These are phyloP conservation scores for Drosophila lowei DNA, from an alignment of 1,140 invertebrate genomes.

Conservation along the genomic window DNA sequence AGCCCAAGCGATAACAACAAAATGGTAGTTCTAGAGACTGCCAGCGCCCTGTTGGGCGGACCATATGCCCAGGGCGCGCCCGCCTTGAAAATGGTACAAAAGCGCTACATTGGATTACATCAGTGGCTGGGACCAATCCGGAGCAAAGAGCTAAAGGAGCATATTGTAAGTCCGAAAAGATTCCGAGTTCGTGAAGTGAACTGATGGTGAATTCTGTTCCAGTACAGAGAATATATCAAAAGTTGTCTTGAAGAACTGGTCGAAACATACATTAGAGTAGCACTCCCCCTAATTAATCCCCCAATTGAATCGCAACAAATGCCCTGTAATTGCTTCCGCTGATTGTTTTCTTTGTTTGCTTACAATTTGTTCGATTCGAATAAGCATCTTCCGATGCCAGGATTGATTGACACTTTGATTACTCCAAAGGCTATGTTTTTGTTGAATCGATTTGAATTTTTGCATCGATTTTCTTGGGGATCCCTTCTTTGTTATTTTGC, in stretches of 20 bases:
- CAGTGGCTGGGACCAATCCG: slow-evolving; percentile 92
- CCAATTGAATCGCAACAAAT: no score
- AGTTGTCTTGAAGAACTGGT: no score
- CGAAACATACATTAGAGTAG: no score
- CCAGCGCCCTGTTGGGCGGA: slow-evolving; percentile 86
- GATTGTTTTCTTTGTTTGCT: slow-evolving; percentile 55
- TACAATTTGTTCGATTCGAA: slow-evolving; percentile 37
- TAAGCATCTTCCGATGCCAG: slow-evolving; percentile 48
- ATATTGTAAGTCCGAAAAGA: slow-evolving; percentile 86
- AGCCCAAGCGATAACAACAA: slow-evolving; percentile 67
- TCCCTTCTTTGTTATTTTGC: background rate
- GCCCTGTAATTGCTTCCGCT: slow-evolving; percentile 64
- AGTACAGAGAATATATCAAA: no score
- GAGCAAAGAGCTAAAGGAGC: slow-evolving; percentile 87
- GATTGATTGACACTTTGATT: slow-evolving; percentile 80
- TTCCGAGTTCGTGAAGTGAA: background rate
- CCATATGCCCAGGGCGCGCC: slow-evolving; percentile 90
- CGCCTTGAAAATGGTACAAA: slow-evolving; percentile 93
- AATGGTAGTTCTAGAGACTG: slow-evolving; percentile 90
- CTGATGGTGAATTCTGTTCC: no score
- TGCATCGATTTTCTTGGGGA: slow-evolving; percentile 14
- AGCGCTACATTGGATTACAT: slow-evolving; percentile 94
- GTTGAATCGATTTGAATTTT: slow-evolving; percentile 3
- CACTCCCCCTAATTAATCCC: slow-evolving; percentile 8
- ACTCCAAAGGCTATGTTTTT: slow-evolving; percentile 57